These are phyloP conservation scores for Chanos chanos DNA, from an alignment of 2,797 vertebrate species.

Conservation along the genomic window DNA sequence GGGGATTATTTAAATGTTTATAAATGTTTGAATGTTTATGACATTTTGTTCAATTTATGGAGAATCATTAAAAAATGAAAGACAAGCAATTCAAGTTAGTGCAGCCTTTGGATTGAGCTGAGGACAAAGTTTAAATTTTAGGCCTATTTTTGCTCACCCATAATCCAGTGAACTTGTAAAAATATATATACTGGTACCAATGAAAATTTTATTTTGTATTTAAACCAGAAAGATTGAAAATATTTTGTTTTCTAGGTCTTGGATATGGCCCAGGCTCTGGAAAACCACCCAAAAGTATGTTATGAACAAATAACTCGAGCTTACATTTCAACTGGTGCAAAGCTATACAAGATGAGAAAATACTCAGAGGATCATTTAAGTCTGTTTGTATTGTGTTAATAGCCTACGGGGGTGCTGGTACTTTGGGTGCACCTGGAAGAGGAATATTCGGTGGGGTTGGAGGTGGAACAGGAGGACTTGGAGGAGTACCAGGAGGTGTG, in stretches of 20 bases:
- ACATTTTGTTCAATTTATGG: slow-evolving; percentile 34
- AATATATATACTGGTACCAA: no score
- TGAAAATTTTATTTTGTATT: no score
- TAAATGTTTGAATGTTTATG: slow-evolving; percentile 27
- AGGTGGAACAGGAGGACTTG: slow-evolving; percentile 28
- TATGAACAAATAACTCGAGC: neutral
- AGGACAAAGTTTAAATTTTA: neutral
- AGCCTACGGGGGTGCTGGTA: neutral
- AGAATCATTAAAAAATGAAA: neutral
- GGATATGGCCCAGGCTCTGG: slow-evolving; percentile 34
- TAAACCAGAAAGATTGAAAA: no score
- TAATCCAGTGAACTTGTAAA: no score
- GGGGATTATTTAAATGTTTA: slow-evolving; percentile 25
- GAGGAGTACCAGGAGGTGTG: slow-evolving; percentile 18
- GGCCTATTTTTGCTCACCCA: neutral
- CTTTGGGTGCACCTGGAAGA: neutral
- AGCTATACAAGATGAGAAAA: neutral
- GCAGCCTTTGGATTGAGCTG: neutral
- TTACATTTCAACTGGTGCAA: neutral
- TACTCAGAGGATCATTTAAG: neutral
- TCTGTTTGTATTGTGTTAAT: no score
- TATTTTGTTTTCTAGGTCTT: neutral
- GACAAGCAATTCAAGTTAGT: no score
- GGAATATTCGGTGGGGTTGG: slow-evolving; percentile 32
- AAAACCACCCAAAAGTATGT: slow-evolving; percentile 46